phyloP scores from a whole-genome alignment of 1,140 invertebrate genomes.

The Listronotus oregonensis region DNA sequence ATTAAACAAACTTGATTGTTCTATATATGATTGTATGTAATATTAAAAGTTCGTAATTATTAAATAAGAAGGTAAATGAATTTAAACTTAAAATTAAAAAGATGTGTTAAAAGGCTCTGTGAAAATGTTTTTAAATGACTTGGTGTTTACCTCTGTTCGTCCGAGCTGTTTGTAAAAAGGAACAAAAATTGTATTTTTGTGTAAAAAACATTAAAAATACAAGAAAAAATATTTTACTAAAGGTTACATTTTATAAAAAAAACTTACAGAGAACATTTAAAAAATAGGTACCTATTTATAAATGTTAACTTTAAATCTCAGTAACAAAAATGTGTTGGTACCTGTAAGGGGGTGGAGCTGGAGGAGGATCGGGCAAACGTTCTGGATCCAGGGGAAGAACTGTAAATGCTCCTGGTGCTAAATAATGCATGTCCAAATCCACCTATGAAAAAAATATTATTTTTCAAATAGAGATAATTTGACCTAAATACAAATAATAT shows the following conservation, averaged over 20 bases:
- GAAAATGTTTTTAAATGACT: conserved; percentile 5
- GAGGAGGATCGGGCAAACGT: conserved; percentile 46
- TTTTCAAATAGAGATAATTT: too few relatives aligned
- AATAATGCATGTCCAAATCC: conserved; percentile 47
- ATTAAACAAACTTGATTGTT: too few relatives aligned
- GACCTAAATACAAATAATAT: too few relatives aligned
- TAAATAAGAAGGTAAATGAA: too few relatives aligned
- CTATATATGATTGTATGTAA: too few relatives aligned
- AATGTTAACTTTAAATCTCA: background rate
- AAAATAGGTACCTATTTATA: background rate
- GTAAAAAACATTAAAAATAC: background rate
- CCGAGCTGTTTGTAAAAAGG: conserved; percentile 16
- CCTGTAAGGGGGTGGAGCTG: conserved; percentile 50
- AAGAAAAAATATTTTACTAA: conserved; percentile 5
- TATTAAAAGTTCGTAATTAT: too few relatives aligned
- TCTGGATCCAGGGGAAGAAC: conserved; percentile 47
- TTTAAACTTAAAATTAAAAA: too few relatives aligned
- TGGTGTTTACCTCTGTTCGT: conserved; percentile 22
- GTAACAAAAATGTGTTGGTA: conserved; percentile 22
- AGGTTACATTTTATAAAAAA: too few relatives aligned
- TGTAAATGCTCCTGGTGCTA: conserved; percentile 53
- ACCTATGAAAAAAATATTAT: too few relatives aligned
- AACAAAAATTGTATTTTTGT: conserved; percentile 9
- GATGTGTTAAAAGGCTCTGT: background rate
- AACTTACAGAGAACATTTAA: too few relatives aligned